Percentiles rank a stretch among this genome's conserved stretches.
Conservation (phyloP, 2,113 vertebrate genomes). For the Tachuris rubrigastra region DNA sequence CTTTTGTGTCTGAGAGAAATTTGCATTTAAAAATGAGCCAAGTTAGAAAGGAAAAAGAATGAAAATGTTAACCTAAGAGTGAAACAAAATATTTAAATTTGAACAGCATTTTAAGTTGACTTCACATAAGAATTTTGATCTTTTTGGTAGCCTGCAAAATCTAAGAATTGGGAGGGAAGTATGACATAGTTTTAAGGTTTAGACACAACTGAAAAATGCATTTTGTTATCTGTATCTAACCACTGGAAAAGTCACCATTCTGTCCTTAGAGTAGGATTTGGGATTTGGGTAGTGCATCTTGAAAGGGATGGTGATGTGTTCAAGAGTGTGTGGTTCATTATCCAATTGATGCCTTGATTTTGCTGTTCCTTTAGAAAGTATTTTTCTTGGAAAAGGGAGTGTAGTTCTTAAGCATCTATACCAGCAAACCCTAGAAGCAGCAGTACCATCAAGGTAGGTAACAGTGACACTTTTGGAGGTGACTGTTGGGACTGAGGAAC, state of each 20-base stretch:
- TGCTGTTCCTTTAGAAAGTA: neutral
- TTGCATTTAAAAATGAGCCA: neutral
- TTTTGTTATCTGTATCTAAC: neutral
- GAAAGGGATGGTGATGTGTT: neutral
- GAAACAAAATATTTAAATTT: neutral
- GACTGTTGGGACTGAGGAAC: neutral
- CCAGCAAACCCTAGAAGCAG: neutral
- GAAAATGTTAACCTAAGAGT: neutral
- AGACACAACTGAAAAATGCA: neutral
- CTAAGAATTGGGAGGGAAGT: neutral
- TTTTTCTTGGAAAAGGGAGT: neutral
- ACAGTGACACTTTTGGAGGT: neutral
- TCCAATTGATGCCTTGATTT: neutral
- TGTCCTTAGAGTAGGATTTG: neutral
- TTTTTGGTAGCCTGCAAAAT: neutral
- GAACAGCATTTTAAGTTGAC: neutral
- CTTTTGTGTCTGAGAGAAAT: neutral
- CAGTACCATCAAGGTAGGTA: neutral
- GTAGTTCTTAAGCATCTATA: neutral
- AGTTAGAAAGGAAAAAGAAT: neutral
- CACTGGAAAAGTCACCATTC: neutral
- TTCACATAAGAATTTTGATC: neutral
- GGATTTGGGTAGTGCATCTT: neutral
- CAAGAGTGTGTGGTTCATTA: neutral
- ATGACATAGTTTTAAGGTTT: neutral